These are phyloP conservation scores for Hormiphora californensis DNA, from an alignment of 37 sponge, comb jelly and placozoan genomes.

Conservation along the genomic window DNA sequence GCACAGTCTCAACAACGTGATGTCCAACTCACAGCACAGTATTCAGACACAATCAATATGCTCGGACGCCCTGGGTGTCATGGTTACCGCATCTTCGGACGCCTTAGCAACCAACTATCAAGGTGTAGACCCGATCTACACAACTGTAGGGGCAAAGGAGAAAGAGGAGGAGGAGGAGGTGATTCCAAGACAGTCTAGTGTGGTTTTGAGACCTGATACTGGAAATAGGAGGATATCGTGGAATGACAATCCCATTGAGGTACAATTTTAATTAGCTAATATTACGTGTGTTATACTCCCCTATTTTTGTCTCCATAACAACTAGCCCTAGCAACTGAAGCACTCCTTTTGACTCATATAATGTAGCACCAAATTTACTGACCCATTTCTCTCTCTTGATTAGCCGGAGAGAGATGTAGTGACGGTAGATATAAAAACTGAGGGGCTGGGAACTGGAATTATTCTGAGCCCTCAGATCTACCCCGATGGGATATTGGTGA, in stretches of 20 bases:
- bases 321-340: too few species aligned
- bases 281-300: background rate
- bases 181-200: background rate
- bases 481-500: conserved; percentile 41
- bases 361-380: background rate
- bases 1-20: too few species aligned
- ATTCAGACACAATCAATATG: too few species aligned
- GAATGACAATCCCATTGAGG: conserved; percentile 46
- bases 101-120: background rate
- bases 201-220: background rate
- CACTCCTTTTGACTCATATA: background rate
- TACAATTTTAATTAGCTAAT: background rate
- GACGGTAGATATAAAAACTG: background rate
- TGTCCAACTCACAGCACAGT: too few species aligned
- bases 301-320: too few species aligned
- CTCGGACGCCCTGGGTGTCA: too few species aligned
- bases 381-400: too few species aligned
- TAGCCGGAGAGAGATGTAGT: background rate
- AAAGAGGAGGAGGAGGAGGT: background rate
- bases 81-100: background rate
- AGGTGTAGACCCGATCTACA: background rate
- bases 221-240: conserved; percentile 29
- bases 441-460: background rate
- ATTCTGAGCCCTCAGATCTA: conserved; percentile 12
- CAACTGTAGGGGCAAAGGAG: background rate